phyloP scores from a whole-genome alignment of 2,888 invertebrate genomes.

The Gnatocerus cornutus region DNA sequence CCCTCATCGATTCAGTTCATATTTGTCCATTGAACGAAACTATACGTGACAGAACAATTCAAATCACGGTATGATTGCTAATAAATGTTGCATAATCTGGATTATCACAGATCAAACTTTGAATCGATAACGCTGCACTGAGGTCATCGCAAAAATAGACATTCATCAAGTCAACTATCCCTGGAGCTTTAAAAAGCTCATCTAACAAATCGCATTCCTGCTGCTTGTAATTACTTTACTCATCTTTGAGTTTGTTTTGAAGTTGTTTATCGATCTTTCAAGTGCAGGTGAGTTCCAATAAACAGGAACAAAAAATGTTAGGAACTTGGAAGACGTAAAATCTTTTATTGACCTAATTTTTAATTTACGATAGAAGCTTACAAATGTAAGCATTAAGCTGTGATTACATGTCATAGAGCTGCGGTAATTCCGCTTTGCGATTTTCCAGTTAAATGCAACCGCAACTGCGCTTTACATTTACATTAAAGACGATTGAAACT shows the following conservation, averaged over 20 bases:
- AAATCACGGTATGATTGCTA: constrained; percentile 3
- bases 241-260: constrained; percentile 5
- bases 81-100: neutral
- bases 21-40: constrained; percentile 1
- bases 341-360: neutral
- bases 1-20: constrained; percentile 11
- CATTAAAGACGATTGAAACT: constrained; percentile 12
- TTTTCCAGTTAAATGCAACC: neutral
- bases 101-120: neutral
- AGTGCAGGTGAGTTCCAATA: neutral
- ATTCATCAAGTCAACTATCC: neutral
- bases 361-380: too few species aligned
- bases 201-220: too few species aligned
- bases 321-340: neutral
- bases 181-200: neutral
- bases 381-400: neutral
- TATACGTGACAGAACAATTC: constrained; percentile 11
- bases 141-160: neutral
- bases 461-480: neutral
- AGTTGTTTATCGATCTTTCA: too few species aligned
- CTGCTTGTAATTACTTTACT: neutral
- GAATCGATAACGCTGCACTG: neutral
- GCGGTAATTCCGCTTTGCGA: neutral
- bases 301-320: constrained; percentile 2
- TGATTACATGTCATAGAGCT: neutral